phyloP scores from a whole-genome alignment of 2,113 vertebrate genomes.

The Psilopsiagon aurifrons region DNA sequence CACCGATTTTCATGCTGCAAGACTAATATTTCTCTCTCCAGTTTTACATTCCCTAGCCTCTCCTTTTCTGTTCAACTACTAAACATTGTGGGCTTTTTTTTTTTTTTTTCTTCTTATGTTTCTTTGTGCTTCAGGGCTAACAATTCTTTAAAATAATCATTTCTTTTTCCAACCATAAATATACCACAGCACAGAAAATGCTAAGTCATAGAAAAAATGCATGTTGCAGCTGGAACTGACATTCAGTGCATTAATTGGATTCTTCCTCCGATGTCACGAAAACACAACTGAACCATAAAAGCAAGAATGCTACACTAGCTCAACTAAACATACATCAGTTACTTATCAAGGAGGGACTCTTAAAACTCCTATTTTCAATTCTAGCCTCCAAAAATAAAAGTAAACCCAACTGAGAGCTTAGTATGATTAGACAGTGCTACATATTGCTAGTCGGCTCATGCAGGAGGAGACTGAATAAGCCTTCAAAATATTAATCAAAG shows the following conservation, averaged over 20 bases:
- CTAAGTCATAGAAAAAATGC: not conserved
- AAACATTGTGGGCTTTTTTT: not conserved
- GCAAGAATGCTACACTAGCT: not conserved
- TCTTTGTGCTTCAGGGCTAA: not conserved
- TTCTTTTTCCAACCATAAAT: constrained; percentile 2
- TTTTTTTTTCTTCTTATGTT: not conserved
- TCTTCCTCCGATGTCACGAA: constrained; percentile 1
- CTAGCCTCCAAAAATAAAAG: not conserved
- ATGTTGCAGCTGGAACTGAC: constrained; percentile 26
- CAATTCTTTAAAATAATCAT: not conserved
- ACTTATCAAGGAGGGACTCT: not conserved
- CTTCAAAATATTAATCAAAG: not conserved
- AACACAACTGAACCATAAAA: constrained; percentile 5
- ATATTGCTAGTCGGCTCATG: not conserved
- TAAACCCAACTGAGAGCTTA: not conserved
- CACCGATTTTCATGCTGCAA: not conserved
- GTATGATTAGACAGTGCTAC: not conserved
- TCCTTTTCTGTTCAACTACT: not conserved
- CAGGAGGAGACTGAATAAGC: not conserved
- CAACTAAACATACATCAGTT: not conserved
- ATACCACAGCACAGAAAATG: not conserved
- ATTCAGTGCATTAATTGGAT: constrained; percentile 26
- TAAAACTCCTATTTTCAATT: not conserved
- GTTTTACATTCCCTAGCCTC: not conserved
- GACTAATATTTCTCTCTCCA: not conserved